phyloP scores from a whole-genome alignment of 2,113 vertebrate genomes.

The Theropithecus gelada region DNA sequence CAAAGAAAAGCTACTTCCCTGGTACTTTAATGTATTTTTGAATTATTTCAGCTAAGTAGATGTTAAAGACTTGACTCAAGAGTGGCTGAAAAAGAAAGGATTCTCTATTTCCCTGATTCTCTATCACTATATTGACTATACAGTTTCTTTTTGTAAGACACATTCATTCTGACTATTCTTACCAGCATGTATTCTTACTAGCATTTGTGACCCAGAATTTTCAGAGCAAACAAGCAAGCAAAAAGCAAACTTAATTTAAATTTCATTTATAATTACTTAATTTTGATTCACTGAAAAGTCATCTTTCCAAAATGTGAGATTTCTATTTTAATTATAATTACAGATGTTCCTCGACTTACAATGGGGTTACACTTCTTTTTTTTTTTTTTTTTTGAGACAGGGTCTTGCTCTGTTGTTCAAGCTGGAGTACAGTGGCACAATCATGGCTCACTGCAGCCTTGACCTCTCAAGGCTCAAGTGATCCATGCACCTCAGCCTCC shows the following conservation, averaged over 20 bases:
- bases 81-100: not conserved
- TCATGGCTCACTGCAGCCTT: too few species aligned
- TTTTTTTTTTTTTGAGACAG: too few species aligned
- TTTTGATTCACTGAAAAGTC: conserved; percentile 39
- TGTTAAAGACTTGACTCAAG: conserved; percentile 9
- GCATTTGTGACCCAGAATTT: not conserved
- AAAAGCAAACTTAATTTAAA: conserved; percentile 28
- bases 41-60: conserved; percentile 30
- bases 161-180: not conserved
- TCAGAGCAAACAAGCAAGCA: not conserved
- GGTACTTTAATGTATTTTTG: conserved; percentile 34
- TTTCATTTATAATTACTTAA: conserved; percentile 20
- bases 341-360: not conserved
- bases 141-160: not conserved
- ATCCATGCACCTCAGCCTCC: too few species aligned
- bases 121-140: not conserved
- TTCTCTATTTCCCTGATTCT: not conserved
- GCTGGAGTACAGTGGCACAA: too few species aligned
- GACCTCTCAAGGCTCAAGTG: too few species aligned
- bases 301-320: not conserved
- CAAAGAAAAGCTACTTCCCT: conserved; percentile 23
- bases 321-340: conserved; percentile 54
- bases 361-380: not conserved
- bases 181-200: not conserved
- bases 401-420: too few species aligned